Base-by-base conservation (phyloP, 2,888 invertebrate species). In the Anorthoa munda region DNA sequence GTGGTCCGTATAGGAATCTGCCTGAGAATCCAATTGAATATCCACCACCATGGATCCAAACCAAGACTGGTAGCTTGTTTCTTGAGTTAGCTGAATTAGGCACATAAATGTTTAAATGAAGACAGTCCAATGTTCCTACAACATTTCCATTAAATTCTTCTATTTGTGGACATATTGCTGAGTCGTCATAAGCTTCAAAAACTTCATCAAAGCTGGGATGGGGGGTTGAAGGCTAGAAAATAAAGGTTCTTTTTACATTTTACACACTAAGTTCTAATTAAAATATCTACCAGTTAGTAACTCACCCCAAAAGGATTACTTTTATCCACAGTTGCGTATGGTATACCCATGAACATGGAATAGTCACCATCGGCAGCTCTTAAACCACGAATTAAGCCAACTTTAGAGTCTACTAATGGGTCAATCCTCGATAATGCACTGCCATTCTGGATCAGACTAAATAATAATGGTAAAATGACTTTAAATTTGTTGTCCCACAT, bases 341-440 rank as follows among this genome's bases (percentile, higher is more conserved):
- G 94, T 85, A 94, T 93, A 12, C 93, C 94, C 85, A 94, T 85
- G 61, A 92, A 94, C 92, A 93, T 93, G 9, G 90, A 86, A 72
- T 93, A 91, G 56, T 89, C 87, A 0, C 93, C 93, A 83, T 93
- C 92, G 0, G 88, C 58, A 3, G 93, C 91, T 48, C 77, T 85
- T 21, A 93, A 66, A 2, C 94, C 94, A 51, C 91, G 86, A 50
- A 94, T 90, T 26, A 89, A 75, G 0, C 94, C 93, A 7, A 88
- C 72, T 67, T 89, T 88, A 0, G 92, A 88, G n/a, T 90, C 85
- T 7, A 93, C 93, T 61, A 93, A 72, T 1, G 92, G 93, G 59
- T 91, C 91, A 66, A 91, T 78, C 23, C 91, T 86, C 11, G 86
- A 67, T n/a, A 82, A 51, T 63, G 87, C 78, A 59, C 65, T 58